Conservation (phyloP, 2,797 vertebrate species). For the Acanthiza pusilla region DNA sequence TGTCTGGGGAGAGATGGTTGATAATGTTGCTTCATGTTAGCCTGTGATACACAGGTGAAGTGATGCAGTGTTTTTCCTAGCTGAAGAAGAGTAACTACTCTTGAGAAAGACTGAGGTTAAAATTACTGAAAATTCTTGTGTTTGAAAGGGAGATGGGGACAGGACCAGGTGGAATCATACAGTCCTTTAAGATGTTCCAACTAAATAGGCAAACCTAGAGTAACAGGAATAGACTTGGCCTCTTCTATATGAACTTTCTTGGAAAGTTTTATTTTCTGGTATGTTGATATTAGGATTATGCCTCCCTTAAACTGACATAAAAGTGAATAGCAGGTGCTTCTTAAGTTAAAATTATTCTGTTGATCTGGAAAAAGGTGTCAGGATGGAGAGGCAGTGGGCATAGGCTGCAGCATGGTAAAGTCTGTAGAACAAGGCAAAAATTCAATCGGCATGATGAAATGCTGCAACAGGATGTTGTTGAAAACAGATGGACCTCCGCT, state of each 20-base stretch:
- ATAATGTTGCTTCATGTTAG: background rate
- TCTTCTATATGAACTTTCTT: background rate
- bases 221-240: rapidly evolving
- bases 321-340: background rate
- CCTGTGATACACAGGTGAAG: background rate
- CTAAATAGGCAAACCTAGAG: background rate
- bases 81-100: background rate
- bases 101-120: background rate
- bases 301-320: background rate
- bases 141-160: background rate
- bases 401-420: background rate
- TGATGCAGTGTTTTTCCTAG: background rate
- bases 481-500: background rate
- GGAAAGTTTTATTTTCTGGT: background rate
- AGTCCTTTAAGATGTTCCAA: background rate
- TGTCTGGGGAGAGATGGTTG: background rate
- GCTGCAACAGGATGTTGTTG: background rate
- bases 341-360: background rate
- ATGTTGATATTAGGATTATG: background rate
- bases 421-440: background rate
- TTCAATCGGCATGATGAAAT: background rate
- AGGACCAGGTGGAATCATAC: background rate
- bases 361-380: background rate
- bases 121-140: background rate
- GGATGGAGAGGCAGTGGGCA: background rate